Base-by-base conservation (phyloP, 2,797 vertebrate genomes). In the Diplodus sargus region DNA sequence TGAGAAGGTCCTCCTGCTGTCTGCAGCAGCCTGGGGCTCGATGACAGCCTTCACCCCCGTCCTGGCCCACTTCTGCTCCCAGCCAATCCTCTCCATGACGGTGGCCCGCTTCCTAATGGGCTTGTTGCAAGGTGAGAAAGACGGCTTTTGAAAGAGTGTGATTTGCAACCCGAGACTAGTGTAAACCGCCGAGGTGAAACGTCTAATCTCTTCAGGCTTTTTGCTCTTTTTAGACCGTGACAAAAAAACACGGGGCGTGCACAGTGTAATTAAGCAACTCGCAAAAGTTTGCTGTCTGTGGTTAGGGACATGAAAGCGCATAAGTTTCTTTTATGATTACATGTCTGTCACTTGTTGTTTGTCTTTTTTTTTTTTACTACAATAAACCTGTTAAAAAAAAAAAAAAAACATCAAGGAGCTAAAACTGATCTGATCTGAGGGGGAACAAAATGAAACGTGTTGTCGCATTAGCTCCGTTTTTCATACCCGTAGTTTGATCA, bases 1-100 rank as follows among this genome's bases (percentile, higher is more conserved):
- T 11, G 98, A 99, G 94, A 99, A 97, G 80, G 95, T 99, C 49
- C 95, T 99, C 34, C 90, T 99, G 69, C 93, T 99, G 59, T 97
- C 98, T 0, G 97, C 97, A 0, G 94, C 96, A 1, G 96, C 97
- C 65, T 99, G 98, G 98, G 98, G 98, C 11, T 92, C 95, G 62
- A 96, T 98, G 94, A 98, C 96, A 0, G 93, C 96, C 1, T 92
- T 97, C 90, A 99, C 97, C 2, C 98, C 98, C 0, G 77, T 98
- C 86, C 91, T 97, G 62, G 94, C 96, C 14, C 95, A 93, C 58
- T 78, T 98, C 78, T 96, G 96, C 84, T 96, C 96, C 2, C 94
- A 96, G 78, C 98, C 96, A 1, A 96, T 99, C 43, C 39, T 96
- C 67, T 96, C 96, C 79, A 95, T 99, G 96, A 96, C 97, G 4